These are phyloP conservation scores for Aphaenogaster ashmeadi DNA, from an alignment of 1,140 invertebrate species.

Conservation along the genomic window DNA sequence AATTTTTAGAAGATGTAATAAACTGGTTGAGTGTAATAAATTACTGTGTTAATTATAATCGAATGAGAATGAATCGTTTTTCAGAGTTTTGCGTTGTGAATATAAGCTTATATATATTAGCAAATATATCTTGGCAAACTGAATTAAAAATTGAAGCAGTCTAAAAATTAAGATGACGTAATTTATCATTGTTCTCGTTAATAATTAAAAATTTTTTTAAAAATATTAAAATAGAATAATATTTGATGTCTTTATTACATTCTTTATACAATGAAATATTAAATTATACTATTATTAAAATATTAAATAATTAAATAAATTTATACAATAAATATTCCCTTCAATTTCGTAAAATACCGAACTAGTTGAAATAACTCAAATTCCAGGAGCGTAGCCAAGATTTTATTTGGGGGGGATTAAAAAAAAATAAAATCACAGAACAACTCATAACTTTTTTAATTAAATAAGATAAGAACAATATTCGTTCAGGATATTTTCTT, in stretches of 20 bases:
- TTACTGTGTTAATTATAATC: not conserved
- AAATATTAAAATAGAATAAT: slow-evolving; percentile 5
- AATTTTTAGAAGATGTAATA: not conserved
- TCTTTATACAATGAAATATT: not conserved
- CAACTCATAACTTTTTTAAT: too few relatives aligned
- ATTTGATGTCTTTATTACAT: not conserved
- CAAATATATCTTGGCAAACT: not conserved
- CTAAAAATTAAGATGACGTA: not conserved
- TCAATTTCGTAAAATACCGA: not conserved
- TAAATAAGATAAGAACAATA: too few relatives aligned
- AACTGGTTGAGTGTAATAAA: not conserved
- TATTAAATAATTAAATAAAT: too few relatives aligned
- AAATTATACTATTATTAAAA: not conserved
- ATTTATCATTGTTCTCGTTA: not conserved
- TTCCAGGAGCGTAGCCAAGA: too few relatives aligned
- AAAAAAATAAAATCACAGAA: too few relatives aligned
- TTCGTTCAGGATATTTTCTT: too few relatives aligned
- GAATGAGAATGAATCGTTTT: not conserved
- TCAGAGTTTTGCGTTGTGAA: not conserved
- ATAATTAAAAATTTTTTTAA: not conserved
- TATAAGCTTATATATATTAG: not conserved
- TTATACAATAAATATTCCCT: not conserved
- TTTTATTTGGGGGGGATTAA: too few relatives aligned
- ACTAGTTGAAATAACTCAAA: slow-evolving; percentile 2
- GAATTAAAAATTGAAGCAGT: not conserved